phyloP scores from a whole-genome alignment of 2,888 invertebrate species.

The Ichneumon xanthorius region DNA sequence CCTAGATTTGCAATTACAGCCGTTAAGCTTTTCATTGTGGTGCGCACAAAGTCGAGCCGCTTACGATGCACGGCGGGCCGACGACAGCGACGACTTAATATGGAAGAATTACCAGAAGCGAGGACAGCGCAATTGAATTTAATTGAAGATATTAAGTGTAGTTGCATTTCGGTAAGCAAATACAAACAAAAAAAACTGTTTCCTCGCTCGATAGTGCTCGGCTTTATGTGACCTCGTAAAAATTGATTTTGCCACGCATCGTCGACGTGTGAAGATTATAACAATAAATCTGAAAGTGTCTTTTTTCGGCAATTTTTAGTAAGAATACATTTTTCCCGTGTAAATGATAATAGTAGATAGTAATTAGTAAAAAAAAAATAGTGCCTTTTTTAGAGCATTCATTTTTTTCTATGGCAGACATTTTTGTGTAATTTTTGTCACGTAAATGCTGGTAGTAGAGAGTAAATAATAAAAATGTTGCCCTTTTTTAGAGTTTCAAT shows the following conservation, averaged over 20 bases:
- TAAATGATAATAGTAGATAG: no score
- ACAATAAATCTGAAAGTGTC: neutral
- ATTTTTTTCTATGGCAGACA: neutral
- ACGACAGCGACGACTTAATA: neutral
- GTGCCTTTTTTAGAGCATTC: no score
- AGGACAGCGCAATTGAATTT: constrained; percentile 10
- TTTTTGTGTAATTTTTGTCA: neutral
- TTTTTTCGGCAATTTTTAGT: neutral
- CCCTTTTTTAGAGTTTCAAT: no score
- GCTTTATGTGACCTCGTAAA: neutral
- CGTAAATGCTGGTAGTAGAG: no score
- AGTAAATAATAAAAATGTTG: no score
- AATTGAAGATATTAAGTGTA: constrained; percentile 5
- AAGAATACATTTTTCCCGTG: no score
- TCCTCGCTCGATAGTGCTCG: neutral
- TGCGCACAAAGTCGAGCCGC: neutral
- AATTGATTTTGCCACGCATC: neutral
- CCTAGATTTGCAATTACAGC: neutral
- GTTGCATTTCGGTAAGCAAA: neutral
- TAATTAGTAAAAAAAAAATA: no score
- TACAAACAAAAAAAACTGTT: neutral
- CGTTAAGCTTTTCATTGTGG: constrained; percentile 21
- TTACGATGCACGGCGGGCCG: neutral
- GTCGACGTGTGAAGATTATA: neutral
- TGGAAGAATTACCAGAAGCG: neutral